Evolutionary conservation across 2,797 vertebrate genomes (phyloP).

Genomic region (Diglossa cyanea): DNA sequence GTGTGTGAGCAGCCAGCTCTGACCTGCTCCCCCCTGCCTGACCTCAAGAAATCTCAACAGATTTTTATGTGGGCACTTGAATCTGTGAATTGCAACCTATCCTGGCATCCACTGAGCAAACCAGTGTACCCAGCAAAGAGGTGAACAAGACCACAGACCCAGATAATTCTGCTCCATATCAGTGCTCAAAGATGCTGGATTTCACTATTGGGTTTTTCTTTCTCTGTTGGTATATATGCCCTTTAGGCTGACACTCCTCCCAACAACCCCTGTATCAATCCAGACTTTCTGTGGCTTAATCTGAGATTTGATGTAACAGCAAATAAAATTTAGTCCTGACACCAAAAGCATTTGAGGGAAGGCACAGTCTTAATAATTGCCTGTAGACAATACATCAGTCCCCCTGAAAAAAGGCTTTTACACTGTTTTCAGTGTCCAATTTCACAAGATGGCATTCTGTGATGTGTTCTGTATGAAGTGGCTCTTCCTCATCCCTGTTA

Average conservation of each 20-base stretch:
- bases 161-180: neutral
- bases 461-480: neutral
- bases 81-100: neutral
- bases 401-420: neutral
- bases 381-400: neutral
- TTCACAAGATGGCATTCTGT: neutral
- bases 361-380: neutral
- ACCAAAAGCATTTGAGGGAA: neutral
- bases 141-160: neutral
- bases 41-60: neutral
- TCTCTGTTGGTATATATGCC: neutral
- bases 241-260: neutral
- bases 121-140: neutral
- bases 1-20: neutral
- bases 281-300: neutral
- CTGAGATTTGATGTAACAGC: neutral
- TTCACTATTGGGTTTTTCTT: neutral
- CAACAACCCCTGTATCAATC: neutral
- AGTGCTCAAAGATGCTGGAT: rapidly evolving
- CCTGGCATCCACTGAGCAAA: neutral
- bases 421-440: neutral
- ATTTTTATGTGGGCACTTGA: neutral
- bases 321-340: neutral
- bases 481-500: neutral
- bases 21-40: neutral